Conservation (phyloP, 2,888 invertebrate species). For the Scaptomyza cyrtandrae region DNA sequence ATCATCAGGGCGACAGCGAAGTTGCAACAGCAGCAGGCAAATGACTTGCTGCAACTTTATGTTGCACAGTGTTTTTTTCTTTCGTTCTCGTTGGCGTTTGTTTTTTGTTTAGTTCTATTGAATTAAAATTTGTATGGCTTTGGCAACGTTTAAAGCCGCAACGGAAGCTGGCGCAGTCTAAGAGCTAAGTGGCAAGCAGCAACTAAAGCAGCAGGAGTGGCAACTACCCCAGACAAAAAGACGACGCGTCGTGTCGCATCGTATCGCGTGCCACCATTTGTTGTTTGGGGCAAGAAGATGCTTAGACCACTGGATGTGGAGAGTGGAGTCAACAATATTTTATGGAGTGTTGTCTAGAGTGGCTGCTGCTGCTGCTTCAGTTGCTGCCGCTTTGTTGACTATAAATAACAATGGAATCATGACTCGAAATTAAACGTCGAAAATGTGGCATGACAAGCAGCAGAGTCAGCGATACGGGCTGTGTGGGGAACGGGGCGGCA, state of each 20-base stretch:
- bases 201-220: constrained; percentile 11
- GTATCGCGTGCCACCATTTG: constrained; percentile 58
- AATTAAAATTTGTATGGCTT: constrained; percentile 40
- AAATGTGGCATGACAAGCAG: constrained; percentile 36
- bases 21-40: constrained; percentile 33
- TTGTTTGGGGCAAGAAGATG: constrained; percentile 5
- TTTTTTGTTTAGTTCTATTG: constrained; percentile 25
- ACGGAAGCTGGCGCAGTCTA: constrained; percentile 32
- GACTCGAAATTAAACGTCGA: constrained; percentile 79
- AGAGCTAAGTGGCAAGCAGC: constrained; percentile 48
- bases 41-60: constrained; percentile 28
- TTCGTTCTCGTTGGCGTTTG: too few relatives aligned
- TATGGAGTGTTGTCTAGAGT: constrained; percentile 77
- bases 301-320: background rate
- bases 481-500: background rate
- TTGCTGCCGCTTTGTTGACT: constrained; percentile 70
- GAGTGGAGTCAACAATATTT: constrained; percentile 59
- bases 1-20: constrained; percentile 34
- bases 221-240: constrained; percentile 57
- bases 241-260: constrained; percentile 56
- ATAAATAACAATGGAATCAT: constrained; percentile 80
- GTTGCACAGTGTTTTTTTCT: constrained; percentile 20
- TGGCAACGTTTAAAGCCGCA: constrained; percentile 38
- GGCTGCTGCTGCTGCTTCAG: constrained; percentile 45
- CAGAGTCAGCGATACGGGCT: background rate